Conservation (phyloP, 2,888 invertebrate genomes). For the Agrochola litura region DNA sequence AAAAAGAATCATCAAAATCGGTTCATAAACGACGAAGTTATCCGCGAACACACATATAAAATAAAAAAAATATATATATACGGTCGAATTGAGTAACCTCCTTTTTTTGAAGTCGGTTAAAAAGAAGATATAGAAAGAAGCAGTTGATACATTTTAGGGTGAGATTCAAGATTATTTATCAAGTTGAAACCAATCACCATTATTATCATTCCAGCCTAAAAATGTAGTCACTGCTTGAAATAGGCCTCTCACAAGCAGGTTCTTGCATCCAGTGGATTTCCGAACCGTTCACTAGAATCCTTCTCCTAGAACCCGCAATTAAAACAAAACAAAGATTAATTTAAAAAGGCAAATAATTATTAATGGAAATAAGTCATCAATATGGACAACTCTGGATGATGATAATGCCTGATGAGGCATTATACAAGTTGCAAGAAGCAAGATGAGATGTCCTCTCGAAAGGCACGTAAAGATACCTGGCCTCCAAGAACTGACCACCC, state of each 20-base stretch:
- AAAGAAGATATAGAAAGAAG: neutral
- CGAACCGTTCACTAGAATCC: too few species aligned
- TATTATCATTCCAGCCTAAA: neutral
- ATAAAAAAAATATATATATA: too few species aligned
- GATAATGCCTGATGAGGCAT: neutral
- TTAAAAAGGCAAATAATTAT: neutral
- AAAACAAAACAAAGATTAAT: neutral
- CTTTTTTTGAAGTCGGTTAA: too few species aligned
- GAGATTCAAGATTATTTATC: neutral
- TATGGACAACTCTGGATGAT: neutral
- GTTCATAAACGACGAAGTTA: too few species aligned
- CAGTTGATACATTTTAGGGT: too few species aligned
- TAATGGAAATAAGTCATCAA: neutral
- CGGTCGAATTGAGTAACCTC: too few species aligned
- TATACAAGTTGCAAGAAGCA: neutral
- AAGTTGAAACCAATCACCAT: neutral
- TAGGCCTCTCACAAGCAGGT: neutral
- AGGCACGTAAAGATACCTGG: constrained; percentile 6
- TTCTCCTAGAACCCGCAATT: neutral
- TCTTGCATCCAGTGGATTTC: neutral
- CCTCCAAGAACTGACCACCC: constrained; percentile 28
- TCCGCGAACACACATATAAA: too few species aligned
- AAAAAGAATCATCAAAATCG: too few species aligned
- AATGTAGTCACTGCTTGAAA: neutral
- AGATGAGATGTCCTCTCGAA: neutral